Evolutionary conservation across 2,888 invertebrate species (phyloP).

Genomic region (Ennomos fuscantarius): DNA sequence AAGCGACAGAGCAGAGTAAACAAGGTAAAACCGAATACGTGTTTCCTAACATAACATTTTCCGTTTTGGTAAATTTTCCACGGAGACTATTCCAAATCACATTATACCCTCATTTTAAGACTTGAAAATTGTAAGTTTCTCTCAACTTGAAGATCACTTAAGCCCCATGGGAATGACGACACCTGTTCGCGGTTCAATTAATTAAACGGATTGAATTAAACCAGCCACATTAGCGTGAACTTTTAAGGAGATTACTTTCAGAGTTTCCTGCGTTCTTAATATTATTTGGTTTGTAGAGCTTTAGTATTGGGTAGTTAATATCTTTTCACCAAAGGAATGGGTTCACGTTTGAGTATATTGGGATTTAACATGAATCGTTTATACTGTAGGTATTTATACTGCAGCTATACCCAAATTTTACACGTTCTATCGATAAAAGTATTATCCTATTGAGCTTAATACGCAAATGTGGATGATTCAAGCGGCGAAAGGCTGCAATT

Average conservation of each 20-base stretch:
- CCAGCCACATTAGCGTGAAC: conserved; percentile 41
- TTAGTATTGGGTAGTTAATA: not conserved
- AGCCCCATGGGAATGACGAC: conserved; percentile 50
- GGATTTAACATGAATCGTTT: too few relatives aligned
- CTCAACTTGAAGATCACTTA: conserved; percentile 30
- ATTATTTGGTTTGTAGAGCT: conserved; percentile 18
- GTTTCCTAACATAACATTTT: too few relatives aligned
- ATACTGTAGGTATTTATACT: too few relatives aligned
- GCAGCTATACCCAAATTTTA: too few relatives aligned
- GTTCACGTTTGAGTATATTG: too few relatives aligned
- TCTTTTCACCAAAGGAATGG: too few relatives aligned
- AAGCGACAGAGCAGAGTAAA: too few relatives aligned
- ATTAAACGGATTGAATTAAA: conserved; percentile 54
- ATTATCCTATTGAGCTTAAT: too few relatives aligned
- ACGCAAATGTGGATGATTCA: too few relatives aligned
- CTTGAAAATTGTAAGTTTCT: conserved; percentile 28
- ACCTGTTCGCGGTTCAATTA: conserved; percentile 53
- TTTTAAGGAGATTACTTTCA: conserved; percentile 27
- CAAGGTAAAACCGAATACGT: too few relatives aligned
- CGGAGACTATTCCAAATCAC: conserved; percentile 19
- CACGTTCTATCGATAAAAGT: too few relatives aligned
- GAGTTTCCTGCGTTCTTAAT: conserved; percentile 18
- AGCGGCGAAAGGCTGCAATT: too few relatives aligned
- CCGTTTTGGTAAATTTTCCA: conserved; percentile 4
- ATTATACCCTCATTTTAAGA: conserved; percentile 16